phyloP scores from a whole-genome alignment of 2,797 vertebrate species.

The Enteromius unitaeniatus region DNA sequence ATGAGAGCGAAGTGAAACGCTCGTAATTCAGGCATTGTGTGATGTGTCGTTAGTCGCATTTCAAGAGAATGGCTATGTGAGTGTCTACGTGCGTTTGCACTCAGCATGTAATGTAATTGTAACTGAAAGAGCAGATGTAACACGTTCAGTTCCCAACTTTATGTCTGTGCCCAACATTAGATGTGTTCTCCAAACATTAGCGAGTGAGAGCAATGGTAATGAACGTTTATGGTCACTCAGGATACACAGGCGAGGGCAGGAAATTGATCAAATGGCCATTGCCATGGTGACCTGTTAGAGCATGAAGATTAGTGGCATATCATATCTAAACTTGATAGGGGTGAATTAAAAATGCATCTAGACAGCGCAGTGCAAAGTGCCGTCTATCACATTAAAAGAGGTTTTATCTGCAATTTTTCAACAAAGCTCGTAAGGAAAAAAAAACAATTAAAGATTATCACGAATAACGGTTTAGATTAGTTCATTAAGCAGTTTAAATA shows the following conservation, averaged over 20 bases:
- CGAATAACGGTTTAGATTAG: neutral
- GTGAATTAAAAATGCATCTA: conserved; percentile 41
- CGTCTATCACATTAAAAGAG: conserved; percentile 2
- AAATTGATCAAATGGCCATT: conserved; percentile 87
- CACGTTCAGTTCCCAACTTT: neutral
- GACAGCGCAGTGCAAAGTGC: conserved; percentile 8
- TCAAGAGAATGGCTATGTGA: neutral
- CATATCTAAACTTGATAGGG: conserved; percentile 52
- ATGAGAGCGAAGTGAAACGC: conserved; percentile 50
- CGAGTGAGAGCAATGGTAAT: conserved; percentile 79
- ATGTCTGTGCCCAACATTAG: conserved; percentile 65
- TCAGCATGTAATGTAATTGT: conserved; percentile 10
- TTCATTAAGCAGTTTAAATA: neutral
- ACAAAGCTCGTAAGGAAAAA: neutral
- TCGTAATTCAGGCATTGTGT: conserved; percentile 44
- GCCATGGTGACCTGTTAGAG: conserved; percentile 75
- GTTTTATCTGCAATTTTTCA: neutral
- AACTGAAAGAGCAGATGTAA: neutral
- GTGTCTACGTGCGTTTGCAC: conserved; percentile 8
- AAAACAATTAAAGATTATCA: neutral
- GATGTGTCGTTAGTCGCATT: conserved; percentile 22
- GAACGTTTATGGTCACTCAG: conserved; percentile 79
- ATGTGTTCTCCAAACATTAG: conserved; percentile 80
- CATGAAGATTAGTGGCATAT: conserved; percentile 61
- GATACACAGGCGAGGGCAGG: conserved; percentile 81